Conservation (phyloP, 2,888 invertebrate species). For the Scaptomyza flava region DNA sequence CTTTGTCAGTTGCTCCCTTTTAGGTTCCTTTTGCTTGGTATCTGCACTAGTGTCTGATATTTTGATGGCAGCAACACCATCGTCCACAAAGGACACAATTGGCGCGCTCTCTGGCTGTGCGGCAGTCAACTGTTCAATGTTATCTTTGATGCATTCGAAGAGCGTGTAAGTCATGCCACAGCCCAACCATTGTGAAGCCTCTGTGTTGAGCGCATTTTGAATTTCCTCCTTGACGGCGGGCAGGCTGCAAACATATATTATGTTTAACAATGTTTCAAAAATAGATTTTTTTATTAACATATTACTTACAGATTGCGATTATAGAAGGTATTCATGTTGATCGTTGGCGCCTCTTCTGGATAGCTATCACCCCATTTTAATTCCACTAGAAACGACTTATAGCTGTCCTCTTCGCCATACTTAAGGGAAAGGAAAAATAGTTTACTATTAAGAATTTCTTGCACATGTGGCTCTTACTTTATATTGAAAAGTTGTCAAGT, state of each 20-base stretch:
- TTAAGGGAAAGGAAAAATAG: conserved; percentile 82
- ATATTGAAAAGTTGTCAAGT: conserved; percentile 93
- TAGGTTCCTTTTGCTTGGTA: conserved; percentile 86
- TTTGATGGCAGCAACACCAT: conserved; percentile 76
- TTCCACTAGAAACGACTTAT: conserved; percentile 94
- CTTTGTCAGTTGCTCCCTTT: conserved; percentile 95
- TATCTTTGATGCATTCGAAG: conserved; percentile 96
- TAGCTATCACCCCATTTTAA: conserved; percentile 94
- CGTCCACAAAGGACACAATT: conserved; percentile 68
- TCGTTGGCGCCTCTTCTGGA: conserved; percentile 91
- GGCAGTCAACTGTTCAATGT: conserved; percentile 88
- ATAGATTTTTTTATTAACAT: background rate
- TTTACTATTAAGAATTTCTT: background rate
- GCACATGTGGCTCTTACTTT: conserved; percentile 87
- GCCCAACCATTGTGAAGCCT: conserved; percentile 93
- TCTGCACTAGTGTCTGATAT: conserved; percentile 82
- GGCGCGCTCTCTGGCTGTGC: conserved; percentile 88
- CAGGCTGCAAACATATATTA: conserved; percentile 85
- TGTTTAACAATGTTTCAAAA: conserved; percentile 13
- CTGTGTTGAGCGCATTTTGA: conserved; percentile 86
- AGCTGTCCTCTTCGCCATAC: conserved; percentile 92
- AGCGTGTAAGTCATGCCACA: conserved; percentile 97
- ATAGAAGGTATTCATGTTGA: conserved; percentile 96
- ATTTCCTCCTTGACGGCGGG: conserved; percentile 90
- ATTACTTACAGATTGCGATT: conserved; percentile 94